Evolutionary conservation across 2,888 invertebrate species (phyloP), one percentile per base, ranked within the genome.

Genomic region (Meandrusa payeni): DNA sequence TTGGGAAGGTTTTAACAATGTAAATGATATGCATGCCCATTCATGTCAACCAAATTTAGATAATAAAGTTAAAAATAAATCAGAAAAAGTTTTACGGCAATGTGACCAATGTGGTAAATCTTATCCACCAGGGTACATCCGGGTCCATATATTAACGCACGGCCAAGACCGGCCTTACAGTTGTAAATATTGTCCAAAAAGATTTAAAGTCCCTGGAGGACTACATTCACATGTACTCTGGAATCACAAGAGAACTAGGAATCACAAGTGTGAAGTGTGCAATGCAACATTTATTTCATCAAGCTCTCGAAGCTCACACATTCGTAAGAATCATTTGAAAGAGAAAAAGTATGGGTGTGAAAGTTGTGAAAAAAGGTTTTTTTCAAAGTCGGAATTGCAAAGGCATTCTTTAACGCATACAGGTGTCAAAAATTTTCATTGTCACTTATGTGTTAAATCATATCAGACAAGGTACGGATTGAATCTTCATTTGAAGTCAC

Each of bases 71-170:
- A 76, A 69, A 44, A 61, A 52, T 19, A 76, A 72, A 46, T 54
- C 72, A 24, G 74, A 79, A 2, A 70, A 54, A 53, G 51, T 66
- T 0, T 50, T 85, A 42, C 58, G 71, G 2, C 87, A 87, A 40
- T 88, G 88, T 57, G 87, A 88, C 48, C 83, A 87, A 47, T 88
- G 88, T 53, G 88, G 88, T 0, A 88, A 88, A 50, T 87, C 88
- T 1, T 88, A 88, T 51, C 85, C 86, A 0, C 75, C 77, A 0
- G 79, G 86, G 0, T 88, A 88, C 41, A 87, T 88, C 22, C 60
- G 73, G 51, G 72, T 83, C n/a, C 88, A 88, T 46, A 83, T 87
- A 78, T 50, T 78, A 7, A 88, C 83, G 6, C 88, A 88, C 28
- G 72, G 85, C 37, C 72, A 63, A 41, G 73, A 82, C 24, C 60